Evolutionary conservation across 2,888 invertebrate genomes (phyloP).

Genomic region (Drosophila prostipennis): DNA sequence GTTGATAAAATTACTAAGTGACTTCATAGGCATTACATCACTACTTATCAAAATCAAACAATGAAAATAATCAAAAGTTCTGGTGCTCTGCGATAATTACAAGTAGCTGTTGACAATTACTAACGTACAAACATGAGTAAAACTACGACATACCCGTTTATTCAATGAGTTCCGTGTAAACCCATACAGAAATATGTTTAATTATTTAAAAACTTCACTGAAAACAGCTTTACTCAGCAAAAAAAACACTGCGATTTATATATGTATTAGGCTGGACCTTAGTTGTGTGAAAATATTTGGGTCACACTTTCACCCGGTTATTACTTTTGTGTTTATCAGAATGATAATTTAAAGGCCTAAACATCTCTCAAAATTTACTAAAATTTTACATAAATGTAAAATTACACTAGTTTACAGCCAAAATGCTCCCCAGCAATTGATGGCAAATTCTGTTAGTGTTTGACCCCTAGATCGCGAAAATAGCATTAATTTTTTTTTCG

Average conservation of each 20-base stretch:
- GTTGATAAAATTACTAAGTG: constrained; percentile 14
- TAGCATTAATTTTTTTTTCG: no score
- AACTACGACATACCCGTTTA: constrained; percentile 1
- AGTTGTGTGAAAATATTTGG: neutral
- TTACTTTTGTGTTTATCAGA: neutral
- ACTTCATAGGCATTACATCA: constrained; percentile 8
- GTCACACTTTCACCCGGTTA: no score
- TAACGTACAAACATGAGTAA: neutral
- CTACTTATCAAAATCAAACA: constrained; percentile 5
- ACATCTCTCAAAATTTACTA: no score
- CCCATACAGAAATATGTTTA: neutral
- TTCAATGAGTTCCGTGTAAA: constrained; percentile 6
- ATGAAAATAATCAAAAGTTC: neutral
- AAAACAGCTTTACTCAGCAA: neutral
- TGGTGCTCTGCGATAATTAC: neutral
- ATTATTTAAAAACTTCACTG: constrained; percentile 11
- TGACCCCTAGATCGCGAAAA: no score
- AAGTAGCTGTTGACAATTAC: neutral
- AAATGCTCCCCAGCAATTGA: no score
- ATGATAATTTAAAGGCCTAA: no score
- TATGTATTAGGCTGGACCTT: neutral
- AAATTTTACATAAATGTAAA: no score
- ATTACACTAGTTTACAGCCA: no score
- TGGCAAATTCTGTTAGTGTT: no score
- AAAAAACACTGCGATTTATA: neutral